A percentile compares a stretch with the other conserved stretches of the same genome.
phyloP scores from a whole-genome alignment of 2,113 vertebrate species.

The Pao palembangensis region DNA sequence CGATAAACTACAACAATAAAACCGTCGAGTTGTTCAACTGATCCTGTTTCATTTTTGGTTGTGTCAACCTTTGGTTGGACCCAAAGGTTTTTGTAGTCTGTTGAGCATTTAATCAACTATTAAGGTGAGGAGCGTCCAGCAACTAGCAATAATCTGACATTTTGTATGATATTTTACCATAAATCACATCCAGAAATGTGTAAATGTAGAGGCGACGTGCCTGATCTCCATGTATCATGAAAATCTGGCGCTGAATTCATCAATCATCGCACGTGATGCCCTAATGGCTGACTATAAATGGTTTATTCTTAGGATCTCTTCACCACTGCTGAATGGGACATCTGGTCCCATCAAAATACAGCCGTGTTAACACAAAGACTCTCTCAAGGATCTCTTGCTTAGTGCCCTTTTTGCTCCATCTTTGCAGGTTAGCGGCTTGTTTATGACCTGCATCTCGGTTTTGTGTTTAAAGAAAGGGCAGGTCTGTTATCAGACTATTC shows the following conservation, averaged over 20 bases:
- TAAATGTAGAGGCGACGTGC: no score
- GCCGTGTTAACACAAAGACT: slow-evolving; percentile 15
- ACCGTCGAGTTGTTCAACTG: no score
- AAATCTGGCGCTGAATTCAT: slow-evolving; percentile 2
- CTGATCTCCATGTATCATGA: neutral
- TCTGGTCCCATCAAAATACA: slow-evolving; percentile 40
- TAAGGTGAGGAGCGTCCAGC: no score
- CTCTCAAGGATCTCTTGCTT: slow-evolving; percentile 21
- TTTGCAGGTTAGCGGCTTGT: slow-evolving; percentile 25
- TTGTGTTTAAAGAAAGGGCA: no score
- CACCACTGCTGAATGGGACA: slow-evolving; percentile 55
- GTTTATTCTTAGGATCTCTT: slow-evolving; percentile 55
- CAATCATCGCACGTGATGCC: slow-evolving; percentile 5
- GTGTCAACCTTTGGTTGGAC: no score
- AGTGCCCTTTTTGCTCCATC: slow-evolving; percentile 21
- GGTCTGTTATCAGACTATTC: slow-evolving; percentile 7
- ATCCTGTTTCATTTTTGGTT: no score
- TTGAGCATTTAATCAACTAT: no score
- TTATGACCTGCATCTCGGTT: slow-evolving; percentile 10
- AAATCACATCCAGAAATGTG: no score
- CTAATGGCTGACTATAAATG: neutral
- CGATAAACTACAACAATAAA: no score
- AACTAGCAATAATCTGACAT: no score
- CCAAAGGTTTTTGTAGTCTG: no score
- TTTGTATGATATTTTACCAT: no score